Percentiles rank a stretch among this genome's conserved stretches.
Evolutionary conservation across 2,113 vertebrate species (phyloP).

Genomic region (Elaphurus davidianus): DNA sequence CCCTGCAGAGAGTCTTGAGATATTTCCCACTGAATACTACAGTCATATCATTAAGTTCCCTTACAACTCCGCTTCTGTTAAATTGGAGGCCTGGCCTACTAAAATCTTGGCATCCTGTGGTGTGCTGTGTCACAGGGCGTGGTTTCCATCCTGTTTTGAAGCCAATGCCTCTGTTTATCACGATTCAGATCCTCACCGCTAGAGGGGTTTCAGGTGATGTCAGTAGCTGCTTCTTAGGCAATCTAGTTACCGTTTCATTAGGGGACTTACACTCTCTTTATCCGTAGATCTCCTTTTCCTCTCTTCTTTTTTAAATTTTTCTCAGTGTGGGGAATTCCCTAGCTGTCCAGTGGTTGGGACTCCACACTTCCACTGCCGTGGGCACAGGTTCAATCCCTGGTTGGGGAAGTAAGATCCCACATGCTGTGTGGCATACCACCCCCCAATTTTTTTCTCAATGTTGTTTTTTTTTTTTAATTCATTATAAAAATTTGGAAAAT

Average conservation of each 20-base stretch:
- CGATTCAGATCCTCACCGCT: background rate
- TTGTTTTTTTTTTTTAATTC: background rate
- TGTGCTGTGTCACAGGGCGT: background rate
- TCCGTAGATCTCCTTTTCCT: background rate
- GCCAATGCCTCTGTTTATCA: background rate
- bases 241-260: background rate
- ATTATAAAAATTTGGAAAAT: background rate
- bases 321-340: background rate
- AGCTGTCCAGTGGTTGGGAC: background rate
- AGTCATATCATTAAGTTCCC: background rate
- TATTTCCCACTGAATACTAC: background rate
- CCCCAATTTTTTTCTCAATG: background rate
- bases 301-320: background rate
- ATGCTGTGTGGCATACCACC: background rate
- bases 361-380: rapidly evolving
- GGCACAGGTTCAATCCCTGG: background rate
- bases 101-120: background rate
- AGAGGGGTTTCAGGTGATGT: background rate
- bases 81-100: background rate
- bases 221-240: background rate
- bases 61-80: background rate
- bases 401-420: background rate
- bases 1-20: background rate
- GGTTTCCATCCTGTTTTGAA: background rate
- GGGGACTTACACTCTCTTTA: background rate